phyloP scores from a whole-genome alignment of 1,140 invertebrate genomes.

The Glossosoma conforme region DNA sequence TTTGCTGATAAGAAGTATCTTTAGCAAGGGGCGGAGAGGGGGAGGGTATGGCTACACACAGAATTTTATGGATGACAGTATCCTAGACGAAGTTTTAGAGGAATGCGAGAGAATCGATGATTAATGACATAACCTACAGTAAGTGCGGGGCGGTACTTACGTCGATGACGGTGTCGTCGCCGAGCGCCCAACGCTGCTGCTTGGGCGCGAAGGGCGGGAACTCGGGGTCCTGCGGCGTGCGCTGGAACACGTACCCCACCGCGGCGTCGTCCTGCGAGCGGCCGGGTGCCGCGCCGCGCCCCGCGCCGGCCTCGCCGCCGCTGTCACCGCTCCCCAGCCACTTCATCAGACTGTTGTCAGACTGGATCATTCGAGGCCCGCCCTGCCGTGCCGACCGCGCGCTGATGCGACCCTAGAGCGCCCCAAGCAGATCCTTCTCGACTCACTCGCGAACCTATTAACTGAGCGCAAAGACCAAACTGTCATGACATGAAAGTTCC shows the following conservation, averaged over 20 bases:
- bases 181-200: conserved; percentile 67
- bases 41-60: too few species aligned
- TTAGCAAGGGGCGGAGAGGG: too few species aligned
- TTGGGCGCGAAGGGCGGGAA: conserved; percentile 65
- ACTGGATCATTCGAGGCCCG: conserved; percentile 49
- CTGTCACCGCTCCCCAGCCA: conserved; percentile 45
- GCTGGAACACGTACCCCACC: conserved; percentile 82
- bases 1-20: too few species aligned
- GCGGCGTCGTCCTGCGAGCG: conserved; percentile 78
- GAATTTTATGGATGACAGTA: too few species aligned
- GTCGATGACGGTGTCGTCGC: conserved; percentile 75
- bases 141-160: conserved; percentile 36
- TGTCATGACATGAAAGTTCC: too few species aligned
- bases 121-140: too few species aligned
- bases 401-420: neutral
- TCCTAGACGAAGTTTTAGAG: too few species aligned
- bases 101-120: too few species aligned
- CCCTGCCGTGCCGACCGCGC: conserved; percentile 29
- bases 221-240: conserved; percentile 69
- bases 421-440: neutral
- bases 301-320: conserved; percentile 41
- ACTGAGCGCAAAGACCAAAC: too few species aligned
- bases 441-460: neutral
- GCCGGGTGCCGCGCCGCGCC: conserved; percentile 41
- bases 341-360: conserved; percentile 50